These are phyloP conservation scores for Pseudomyrmex pallidus DNA, from an alignment of 1,140 invertebrate species.

Conservation along the genomic window DNA sequence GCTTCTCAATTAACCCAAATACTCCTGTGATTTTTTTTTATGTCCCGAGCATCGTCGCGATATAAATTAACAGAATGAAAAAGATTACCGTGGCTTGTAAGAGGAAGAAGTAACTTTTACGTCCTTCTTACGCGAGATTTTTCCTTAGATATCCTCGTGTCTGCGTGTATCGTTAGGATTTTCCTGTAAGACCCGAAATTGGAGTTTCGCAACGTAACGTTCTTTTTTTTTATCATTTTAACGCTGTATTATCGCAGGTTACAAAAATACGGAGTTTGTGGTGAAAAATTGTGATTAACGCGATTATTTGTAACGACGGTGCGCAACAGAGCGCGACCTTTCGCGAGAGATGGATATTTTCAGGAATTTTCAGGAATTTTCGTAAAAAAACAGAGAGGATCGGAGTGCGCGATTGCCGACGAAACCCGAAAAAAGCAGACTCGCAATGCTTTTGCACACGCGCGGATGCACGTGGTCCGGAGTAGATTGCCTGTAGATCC, in stretches of 20 bases:
- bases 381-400: not conserved
- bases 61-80: slow-evolving; percentile 48
- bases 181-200: not conserved
- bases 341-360: slow-evolving; percentile 2
- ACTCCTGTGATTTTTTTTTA: slow-evolving; percentile 12
- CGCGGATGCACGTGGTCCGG: slow-evolving; percentile 4
- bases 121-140: not conserved
- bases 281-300: not conserved
- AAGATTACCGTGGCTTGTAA: slow-evolving; percentile 28
- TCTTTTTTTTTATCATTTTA: no score
- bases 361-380: slow-evolving; percentile 11
- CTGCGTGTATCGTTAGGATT: not conserved
- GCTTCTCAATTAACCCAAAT: slow-evolving; percentile 47
- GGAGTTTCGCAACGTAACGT: no score
- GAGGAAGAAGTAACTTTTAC: slow-evolving; percentile 11
- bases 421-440: slow-evolving; percentile 5
- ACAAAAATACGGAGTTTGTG: not conserved
- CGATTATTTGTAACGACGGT: not conserved
- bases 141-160: not conserved
- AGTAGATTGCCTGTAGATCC: slow-evolving; percentile 34
- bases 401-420: not conserved
- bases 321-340: not conserved
- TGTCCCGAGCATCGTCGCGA: not conserved
- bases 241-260: no score
- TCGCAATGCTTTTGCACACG: not conserved